These are phyloP conservation scores for Melanogrammus aeglefinus DNA, from an alignment of 2,797 vertebrate genomes.

Conservation along the genomic window DNA sequence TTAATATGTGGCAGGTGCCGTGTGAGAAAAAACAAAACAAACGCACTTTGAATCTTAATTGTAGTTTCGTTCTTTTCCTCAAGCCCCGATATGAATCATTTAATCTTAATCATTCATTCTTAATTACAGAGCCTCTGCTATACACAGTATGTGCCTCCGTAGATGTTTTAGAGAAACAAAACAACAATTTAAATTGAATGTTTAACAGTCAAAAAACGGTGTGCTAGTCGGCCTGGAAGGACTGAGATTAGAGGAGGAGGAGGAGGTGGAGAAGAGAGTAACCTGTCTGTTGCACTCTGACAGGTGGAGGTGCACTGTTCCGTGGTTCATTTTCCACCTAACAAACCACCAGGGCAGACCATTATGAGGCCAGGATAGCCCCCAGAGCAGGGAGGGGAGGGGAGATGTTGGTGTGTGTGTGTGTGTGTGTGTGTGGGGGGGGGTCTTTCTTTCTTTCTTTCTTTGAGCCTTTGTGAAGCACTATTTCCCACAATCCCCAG, in stretches of 20 bases:
- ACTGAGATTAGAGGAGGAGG: neutral
- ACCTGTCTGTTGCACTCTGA: slow-evolving; percentile 34
- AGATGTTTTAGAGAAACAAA: neutral
- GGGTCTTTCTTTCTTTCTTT: slow-evolving; percentile 43
- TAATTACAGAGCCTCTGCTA: neutral
- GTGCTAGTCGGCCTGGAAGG: neutral
- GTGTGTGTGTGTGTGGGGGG: neutral
- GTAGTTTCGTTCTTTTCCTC: neutral
- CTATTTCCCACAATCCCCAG: slow-evolving; percentile 16
- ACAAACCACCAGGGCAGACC: slow-evolving; percentile 40
- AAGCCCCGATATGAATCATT: neutral
- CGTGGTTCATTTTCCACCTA: slow-evolving; percentile 52
- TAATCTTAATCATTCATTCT: neutral
- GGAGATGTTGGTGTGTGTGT: neutral
- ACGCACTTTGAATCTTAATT: neutral
- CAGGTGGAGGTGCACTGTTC: slow-evolving; percentile 33
- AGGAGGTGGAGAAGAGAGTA: slow-evolving; percentile 28
- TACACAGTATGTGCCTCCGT: neutral
- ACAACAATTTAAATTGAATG: neutral
- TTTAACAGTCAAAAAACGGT: neutral
- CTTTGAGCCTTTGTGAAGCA: slow-evolving; percentile 26
- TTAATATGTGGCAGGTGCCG: slow-evolving; percentile 61
- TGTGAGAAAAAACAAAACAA: neutral
- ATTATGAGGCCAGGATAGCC: slow-evolving; percentile 50
- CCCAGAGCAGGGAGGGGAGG: slow-evolving; percentile 24